Percentiles rank a stretch among this genome's conserved stretches.
Conservation (phyloP, 2,797 vertebrate genomes). For the Muscicapa comitata region DNA sequence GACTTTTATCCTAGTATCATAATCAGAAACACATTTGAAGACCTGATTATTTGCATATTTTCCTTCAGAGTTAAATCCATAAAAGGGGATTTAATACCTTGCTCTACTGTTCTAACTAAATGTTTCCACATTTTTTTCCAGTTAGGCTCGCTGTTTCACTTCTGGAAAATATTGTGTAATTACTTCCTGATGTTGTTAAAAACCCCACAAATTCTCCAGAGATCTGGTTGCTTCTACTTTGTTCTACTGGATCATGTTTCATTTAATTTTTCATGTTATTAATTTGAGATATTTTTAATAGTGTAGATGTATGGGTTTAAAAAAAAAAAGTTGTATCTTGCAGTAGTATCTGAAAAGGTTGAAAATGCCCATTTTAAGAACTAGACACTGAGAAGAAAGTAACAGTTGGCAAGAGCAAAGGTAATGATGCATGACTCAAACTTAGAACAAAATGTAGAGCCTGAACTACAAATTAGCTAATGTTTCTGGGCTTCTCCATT, state of each 20-base stretch:
- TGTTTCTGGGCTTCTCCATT: constrained; percentile 7
- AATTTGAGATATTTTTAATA: constrained; percentile 54
- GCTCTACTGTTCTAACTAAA: constrained; percentile 81
- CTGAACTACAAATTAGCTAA: constrained; percentile 28
- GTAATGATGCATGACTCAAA: constrained; percentile 51
- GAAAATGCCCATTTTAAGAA: constrained; percentile 15
- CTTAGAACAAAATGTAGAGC: constrained; percentile 26
- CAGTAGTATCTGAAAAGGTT: neutral
- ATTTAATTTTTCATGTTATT: constrained; percentile 63
- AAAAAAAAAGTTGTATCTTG: neutral
- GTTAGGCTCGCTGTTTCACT: constrained; percentile 78
- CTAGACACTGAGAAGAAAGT: neutral
- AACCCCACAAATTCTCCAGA: constrained; percentile 65
- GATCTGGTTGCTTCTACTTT: constrained; percentile 64
- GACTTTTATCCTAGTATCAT: constrained; percentile 71
- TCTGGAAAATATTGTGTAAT: constrained; percentile 81
- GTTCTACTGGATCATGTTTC: constrained; percentile 66
- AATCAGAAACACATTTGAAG: constrained; percentile 73
- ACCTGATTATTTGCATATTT: constrained; percentile 79
- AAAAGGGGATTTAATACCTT: constrained; percentile 76
- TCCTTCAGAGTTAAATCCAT: constrained; percentile 77
- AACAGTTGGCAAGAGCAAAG: constrained; percentile 50
- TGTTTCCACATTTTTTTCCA: constrained; percentile 80
- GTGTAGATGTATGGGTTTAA: neutral
- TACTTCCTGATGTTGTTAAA: constrained; percentile 74